Percentiles rank a stretch among this genome's conserved stretches.
These are phyloP conservation scores for Anhinga rufa DNA, from an alignment of 2,113 vertebrate species.

Conservation along the genomic window DNA sequence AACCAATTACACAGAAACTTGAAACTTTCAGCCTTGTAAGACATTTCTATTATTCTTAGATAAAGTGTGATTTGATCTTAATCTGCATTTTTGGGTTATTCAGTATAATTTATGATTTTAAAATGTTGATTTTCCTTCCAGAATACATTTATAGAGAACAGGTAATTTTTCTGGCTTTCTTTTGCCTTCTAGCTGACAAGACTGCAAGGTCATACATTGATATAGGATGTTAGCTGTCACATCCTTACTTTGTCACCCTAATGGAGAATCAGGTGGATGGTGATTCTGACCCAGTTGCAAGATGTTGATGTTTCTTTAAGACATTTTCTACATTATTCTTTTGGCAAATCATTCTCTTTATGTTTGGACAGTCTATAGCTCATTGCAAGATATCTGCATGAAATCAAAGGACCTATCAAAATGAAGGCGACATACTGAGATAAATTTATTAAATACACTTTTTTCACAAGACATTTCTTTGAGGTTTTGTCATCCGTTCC, in stretches of 20 bases:
- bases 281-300: neutral
- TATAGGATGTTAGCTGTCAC: neutral
- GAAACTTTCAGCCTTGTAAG: neutral
- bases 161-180: neutral
- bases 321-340: neutral
- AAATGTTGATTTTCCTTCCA: neutral
- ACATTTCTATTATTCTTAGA: neutral
- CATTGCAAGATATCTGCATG: neutral
- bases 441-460: constrained; percentile 31
- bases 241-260: neutral
- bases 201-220: neutral
- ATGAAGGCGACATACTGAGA: neutral
- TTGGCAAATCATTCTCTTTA: neutral
- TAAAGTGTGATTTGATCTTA: neutral
- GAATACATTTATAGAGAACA: neutral
- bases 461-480: neutral
- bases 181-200: neutral
- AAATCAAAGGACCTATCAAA: constrained; percentile 48
- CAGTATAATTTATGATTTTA: neutral
- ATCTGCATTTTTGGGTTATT: neutral
- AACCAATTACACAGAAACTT: neutral
- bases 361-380: neutral
- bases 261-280: neutral
- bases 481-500: constrained; percentile 31
- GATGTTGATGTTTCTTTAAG: neutral